Evolutionary conservation across 1,140 invertebrate species (phyloP), one percentile per base, ranked within the genome.

Genomic region (Watersipora subatra): DNA sequence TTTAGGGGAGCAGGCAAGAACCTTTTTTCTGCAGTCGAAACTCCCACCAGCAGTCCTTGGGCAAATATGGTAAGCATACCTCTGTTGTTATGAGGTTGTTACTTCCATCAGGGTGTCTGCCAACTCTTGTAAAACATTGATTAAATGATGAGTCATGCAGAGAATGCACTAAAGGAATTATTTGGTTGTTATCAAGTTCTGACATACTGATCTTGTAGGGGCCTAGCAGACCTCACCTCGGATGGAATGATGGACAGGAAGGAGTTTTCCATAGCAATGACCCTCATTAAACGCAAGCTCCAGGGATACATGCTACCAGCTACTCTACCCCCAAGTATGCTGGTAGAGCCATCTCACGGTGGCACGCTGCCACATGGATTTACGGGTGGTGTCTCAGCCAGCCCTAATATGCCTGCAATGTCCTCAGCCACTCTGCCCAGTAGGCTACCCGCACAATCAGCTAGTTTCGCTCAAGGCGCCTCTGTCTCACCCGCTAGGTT

Each of bases 251-350:
- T 99, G 87, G 90, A 97, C 78, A 86, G 92, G 59, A 89, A 89
- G 75, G 95, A 99, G 81, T 99, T 98, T 78, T 93, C 91, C 62
- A 95, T 98, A 72, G 95, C 95, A 59, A 96, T 94, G 81, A 95
- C 96, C 85, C 84, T 98, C 57, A 97, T 98, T 61, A 92, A 91
- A 78, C 84, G 95, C 64, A 97, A 95, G 81, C 82, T 79, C 22
- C 86, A 91, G 68, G 93, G 93, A 19, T 86, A 89, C 78, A 92
- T 96, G 76, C 83, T 97, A 65, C 94, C 94, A 0, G 88, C 89
- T 74, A 78, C 82, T 2, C 81, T 97, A 61, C 94, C 95, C 57
- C 86, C 87, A 25, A 83, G 85, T 67, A 76, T 97, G 57, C 75
- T 76, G 58, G 71, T 71, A 26, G 75, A 76, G 63, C 76, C 76